A percentile compares a stretch with the other conserved stretches of the same genome.
Conservation (phyloP, 2,888 invertebrate genomes). For the Cryptus armator region DNA sequence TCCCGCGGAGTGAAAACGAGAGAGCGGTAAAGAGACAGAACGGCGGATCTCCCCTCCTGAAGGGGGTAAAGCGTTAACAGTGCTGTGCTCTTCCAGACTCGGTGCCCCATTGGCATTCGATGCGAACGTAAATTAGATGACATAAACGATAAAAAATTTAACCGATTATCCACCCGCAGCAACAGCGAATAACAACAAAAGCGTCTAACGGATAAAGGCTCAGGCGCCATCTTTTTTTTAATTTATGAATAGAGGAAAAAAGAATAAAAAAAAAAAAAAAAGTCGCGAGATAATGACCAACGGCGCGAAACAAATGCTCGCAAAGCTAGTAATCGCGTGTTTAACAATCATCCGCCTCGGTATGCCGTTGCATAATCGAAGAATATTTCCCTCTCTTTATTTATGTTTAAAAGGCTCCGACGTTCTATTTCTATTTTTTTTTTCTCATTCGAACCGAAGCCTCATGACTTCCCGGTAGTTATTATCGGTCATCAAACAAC, state of each 20-base stretch:
- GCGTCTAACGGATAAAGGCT: not conserved
- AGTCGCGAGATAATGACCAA: not conserved
- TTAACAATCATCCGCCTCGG: not conserved
- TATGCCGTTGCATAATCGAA: constrained; percentile 20
- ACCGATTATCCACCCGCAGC: not conserved
- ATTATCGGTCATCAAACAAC: constrained; percentile 33
- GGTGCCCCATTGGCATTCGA: constrained; percentile 39
- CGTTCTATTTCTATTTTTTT: constrained; percentile 2
- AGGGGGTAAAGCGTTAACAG: constrained; percentile 7
- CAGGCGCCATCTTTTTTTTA: not conserved
- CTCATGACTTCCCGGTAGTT: constrained; percentile 16
- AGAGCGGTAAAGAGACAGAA: constrained; percentile 13
- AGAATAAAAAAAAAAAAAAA: not conserved
- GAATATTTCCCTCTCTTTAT: not conserved
- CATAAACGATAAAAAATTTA: not conserved
- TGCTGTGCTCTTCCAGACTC: constrained; percentile 36
- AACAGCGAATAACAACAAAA: too few relatives aligned
- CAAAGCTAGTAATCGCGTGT: not conserved
- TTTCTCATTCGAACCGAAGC: not conserved
- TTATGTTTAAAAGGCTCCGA: not conserved
- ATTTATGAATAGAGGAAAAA: not conserved
- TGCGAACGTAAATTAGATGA: not conserved
- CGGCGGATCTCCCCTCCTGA: constrained; percentile 24
- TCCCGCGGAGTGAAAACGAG: constrained; percentile 39
- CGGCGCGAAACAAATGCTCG: not conserved